A percentile compares a stretch with the other conserved stretches of the same genome.
phyloP scores from a whole-genome alignment of 2,888 invertebrate genomes.

The Thysanoteuthis rhombus region DNA sequence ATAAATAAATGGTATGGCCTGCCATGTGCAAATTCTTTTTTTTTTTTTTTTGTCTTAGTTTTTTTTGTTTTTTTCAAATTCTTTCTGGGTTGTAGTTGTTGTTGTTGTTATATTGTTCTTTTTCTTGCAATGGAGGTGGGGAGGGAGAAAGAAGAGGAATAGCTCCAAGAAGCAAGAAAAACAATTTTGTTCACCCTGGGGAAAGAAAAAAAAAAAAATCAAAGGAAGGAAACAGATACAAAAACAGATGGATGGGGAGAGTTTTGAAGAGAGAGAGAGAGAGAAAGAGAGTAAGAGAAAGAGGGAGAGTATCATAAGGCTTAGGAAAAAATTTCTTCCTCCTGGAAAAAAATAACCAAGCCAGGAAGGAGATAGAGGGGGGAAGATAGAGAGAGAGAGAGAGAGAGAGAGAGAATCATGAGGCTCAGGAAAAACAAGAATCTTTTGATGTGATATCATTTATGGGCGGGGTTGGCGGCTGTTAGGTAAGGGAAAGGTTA shows the following conservation, averaged over 20 bases:
- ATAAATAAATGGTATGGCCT: neutral
- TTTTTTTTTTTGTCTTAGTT: too few relatives aligned
- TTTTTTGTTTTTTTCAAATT: too few relatives aligned
- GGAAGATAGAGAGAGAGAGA: neutral
- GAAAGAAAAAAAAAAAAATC: neutral
- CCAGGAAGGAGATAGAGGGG: neutral
- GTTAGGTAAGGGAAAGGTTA: neutral
- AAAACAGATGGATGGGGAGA: neutral
- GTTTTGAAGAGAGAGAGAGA: neutral
- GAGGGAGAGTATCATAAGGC: too few relatives aligned
- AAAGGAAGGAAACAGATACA: neutral
- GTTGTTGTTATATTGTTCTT: too few relatives aligned
- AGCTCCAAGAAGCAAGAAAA: neutral
- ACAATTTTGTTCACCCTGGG: neutral
- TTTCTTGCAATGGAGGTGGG: neutral
- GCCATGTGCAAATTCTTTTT: neutral
- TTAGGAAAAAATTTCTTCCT: neutral
- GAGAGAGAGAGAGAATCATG: neutral
- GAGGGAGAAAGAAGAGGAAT: neutral
- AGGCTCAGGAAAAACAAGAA: neutral
- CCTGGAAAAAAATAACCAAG: neutral
- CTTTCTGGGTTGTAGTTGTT: neutral
- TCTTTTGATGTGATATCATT: neutral
- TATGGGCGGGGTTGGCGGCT: neutral
- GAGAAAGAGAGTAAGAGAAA: neutral